These are phyloP conservation scores for Mactromeris polynyma DNA, from an alignment of 2,888 invertebrate species.

Conservation along the genomic window DNA sequence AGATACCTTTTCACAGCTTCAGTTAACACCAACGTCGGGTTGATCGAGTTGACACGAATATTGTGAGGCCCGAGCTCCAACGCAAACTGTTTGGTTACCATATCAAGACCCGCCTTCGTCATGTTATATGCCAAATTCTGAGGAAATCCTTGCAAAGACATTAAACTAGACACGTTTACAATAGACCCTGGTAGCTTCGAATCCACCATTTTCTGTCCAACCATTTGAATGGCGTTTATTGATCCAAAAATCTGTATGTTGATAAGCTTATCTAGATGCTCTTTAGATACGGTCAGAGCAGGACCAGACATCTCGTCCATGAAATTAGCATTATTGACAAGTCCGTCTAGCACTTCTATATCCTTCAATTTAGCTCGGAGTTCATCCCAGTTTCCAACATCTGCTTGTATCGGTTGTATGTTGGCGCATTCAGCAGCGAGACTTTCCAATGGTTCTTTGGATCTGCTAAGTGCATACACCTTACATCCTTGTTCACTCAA, in stretches of 20 bases:
- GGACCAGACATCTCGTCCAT: constrained; percentile 92
- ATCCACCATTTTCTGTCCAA: constrained; percentile 91
- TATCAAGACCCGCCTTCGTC: constrained; percentile 95
- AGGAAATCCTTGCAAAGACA: constrained; percentile 89
- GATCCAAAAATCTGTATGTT: constrained; percentile 94
- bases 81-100: constrained; percentile 94
- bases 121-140: constrained; percentile 94
- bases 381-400: constrained; percentile 92
- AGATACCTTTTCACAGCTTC: constrained; percentile 93
- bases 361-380: constrained; percentile 90
- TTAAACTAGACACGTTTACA: constrained; percentile 93
- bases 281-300: constrained; percentile 89
- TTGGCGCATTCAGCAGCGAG: constrained; percentile 87
- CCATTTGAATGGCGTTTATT: constrained; percentile 93
- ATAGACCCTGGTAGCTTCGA: constrained; percentile 90
- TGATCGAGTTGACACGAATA: constrained; percentile 95
- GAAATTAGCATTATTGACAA: constrained; percentile 95
- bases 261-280: constrained; percentile 91
- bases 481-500: constrained; percentile 91
- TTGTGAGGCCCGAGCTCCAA: constrained; percentile 93
- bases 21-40: constrained; percentile 97
- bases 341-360: constrained; percentile 91
- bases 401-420: constrained; percentile 89
- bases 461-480: constrained; percentile 93
- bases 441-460: constrained; percentile 90